Percentiles rank a stretch among this genome's conserved stretches.
Conservation (phyloP, 2,797 vertebrate species). For the Hoplostethus mediterraneus region DNA sequence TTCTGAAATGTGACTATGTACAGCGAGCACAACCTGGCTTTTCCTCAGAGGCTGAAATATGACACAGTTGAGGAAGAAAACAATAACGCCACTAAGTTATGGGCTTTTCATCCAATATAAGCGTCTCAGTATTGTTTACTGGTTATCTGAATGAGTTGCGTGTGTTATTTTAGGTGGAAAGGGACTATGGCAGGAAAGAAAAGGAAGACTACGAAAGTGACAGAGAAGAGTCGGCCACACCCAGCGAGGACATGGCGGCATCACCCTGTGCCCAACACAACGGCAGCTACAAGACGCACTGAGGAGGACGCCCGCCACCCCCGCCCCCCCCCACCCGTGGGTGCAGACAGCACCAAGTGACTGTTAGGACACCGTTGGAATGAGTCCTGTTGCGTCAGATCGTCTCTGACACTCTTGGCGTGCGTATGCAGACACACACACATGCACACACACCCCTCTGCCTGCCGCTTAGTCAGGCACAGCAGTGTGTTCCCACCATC, state of each 20-base stretch:
- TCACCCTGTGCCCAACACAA: constrained; percentile 87
- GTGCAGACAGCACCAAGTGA: constrained; percentile 78
- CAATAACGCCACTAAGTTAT: too few species aligned
- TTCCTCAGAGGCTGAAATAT: too few species aligned
- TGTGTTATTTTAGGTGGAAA: constrained; percentile 76
- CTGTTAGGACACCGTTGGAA: background rate
- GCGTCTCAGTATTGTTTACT: background rate
- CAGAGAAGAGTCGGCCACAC: constrained; percentile 79
- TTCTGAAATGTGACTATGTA: too few species aligned
- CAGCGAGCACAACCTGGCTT: too few species aligned
- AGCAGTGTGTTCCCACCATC: background rate
- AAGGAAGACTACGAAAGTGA: constrained; percentile 74
- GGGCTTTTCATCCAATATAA: background rate
- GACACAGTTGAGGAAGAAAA: too few species aligned
- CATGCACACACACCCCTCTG: constrained; percentile 4
- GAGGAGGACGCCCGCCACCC: constrained; percentile 65
- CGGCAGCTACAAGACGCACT: constrained; percentile 86
- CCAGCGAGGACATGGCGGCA: constrained; percentile 75
- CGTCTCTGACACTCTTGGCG: background rate
- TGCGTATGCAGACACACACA: constrained; percentile 6
- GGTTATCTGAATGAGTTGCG: background rate
- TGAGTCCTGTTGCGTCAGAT: background rate
- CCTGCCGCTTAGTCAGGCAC: background rate
- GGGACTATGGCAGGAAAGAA: constrained; percentile 75
- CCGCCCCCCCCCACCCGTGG: constrained; percentile 46